A percentile compares a stretch with the other conserved stretches of the same genome.
Evolutionary conservation across 2,888 invertebrate species (phyloP).

Genomic region (Acleris laterana): DNA sequence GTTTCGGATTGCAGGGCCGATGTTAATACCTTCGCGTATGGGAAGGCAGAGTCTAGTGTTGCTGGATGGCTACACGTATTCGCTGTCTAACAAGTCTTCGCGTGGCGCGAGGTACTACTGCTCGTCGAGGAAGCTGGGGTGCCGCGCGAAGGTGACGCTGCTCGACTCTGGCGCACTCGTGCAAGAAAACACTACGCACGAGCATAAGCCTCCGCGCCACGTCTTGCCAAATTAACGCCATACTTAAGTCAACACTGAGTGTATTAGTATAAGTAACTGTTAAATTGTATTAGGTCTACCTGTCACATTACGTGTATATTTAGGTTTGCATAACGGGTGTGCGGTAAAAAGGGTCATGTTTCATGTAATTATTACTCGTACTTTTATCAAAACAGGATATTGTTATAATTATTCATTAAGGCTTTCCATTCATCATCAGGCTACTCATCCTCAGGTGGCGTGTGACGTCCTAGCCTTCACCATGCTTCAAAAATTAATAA

Average conservation of each 20-base stretch:
- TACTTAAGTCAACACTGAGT: no score
- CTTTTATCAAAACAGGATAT: no score
- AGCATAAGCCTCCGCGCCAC: background rate
- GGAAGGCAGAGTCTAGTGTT: slow-evolving; percentile 16
- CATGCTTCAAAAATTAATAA: no score
- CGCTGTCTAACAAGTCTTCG: slow-evolving; percentile 48
- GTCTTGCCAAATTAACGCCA: background rate
- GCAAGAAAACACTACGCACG: background rate
- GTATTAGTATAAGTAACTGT: no score
- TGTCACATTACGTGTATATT: background rate
- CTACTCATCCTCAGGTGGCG: no score
- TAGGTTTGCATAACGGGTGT: no score
- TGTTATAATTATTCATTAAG: no score
- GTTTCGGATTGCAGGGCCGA: slow-evolving; percentile 6
- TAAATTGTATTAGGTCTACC: background rate
- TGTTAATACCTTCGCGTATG: slow-evolving; percentile 16
- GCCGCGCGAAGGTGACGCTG: background rate
- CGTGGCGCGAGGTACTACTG: slow-evolving; percentile 47
- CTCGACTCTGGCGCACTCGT: background rate
- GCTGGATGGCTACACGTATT: slow-evolving; percentile 47
- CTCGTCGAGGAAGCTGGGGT: slow-evolving; percentile 36
- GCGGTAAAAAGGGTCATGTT: no score
- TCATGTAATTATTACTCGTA: no score
- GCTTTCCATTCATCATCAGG: no score
- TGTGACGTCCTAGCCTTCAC: no score